Percentiles rank a stretch among this genome's conserved stretches.
phyloP scores from a whole-genome alignment of 2,888 invertebrate species.

The Brachypalpus laphriformis region DNA sequence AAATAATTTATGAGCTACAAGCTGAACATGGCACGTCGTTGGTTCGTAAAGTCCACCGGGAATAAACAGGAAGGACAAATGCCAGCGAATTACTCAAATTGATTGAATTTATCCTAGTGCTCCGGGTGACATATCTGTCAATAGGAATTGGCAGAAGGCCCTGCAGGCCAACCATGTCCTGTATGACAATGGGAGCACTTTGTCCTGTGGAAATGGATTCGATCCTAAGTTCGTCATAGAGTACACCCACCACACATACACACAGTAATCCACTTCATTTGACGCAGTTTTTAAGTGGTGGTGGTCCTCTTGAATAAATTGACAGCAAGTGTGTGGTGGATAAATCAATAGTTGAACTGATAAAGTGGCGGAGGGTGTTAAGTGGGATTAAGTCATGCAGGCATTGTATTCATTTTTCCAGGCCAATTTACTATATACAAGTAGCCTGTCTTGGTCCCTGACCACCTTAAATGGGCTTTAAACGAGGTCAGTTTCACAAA shows the following conservation, averaged over 20 bases:
- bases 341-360: no score
- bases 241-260: neutral
- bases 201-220: neutral
- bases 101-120: constrained; percentile 53
- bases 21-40: neutral
- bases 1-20: constrained; percentile 61
- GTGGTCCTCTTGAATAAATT: constrained; percentile 24
- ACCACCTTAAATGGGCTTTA: no score
- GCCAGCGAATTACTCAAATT: constrained; percentile 57
- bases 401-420: neutral
- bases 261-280: neutral
- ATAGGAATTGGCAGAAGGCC: constrained; percentile 44
- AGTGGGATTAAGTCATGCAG: constrained; percentile 5
- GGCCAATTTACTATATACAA: neutral
- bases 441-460: neutral
- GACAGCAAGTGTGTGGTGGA: constrained; percentile 14
- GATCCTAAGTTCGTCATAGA: neutral
- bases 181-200: constrained; percentile 1
- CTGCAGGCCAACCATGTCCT: constrained; percentile 4
- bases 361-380: constrained; percentile 32
- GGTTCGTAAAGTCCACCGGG: constrained; percentile 11
- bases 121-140: constrained; percentile 56
- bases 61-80: constrained; percentile 50
- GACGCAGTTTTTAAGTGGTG: constrained; percentile 9
- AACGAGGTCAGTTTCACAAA: constrained; percentile 1